A percentile compares a stretch with the other conserved stretches of the same genome.
phyloP scores from a whole-genome alignment of 35 echinoderm and acorn worm genomes.

The Lytechinus pictus region DNA sequence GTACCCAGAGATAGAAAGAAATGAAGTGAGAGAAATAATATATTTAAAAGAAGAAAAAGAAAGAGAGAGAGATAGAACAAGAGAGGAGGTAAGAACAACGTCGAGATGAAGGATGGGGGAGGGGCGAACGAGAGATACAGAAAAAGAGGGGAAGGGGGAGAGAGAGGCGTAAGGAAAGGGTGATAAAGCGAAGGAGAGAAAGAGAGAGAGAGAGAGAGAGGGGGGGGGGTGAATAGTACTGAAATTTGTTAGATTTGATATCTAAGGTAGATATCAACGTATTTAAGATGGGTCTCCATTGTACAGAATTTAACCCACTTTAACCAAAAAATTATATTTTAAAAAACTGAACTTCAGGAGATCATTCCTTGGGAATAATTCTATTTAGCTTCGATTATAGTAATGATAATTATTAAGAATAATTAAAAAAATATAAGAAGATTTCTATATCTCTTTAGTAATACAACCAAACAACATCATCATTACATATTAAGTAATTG shows the following conservation, averaged over 20 bases:
- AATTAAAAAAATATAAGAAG: no score
- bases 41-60: neutral
- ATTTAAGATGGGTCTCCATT: neutral
- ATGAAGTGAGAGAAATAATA: neutral
- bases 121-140: neutral
- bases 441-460: no score
- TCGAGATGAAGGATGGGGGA: no score
- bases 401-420: no score
- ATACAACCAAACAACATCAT: no score
- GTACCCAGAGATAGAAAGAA: no score
- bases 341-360: no score
- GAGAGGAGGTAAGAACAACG: neutral
- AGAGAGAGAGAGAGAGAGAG: neutral
- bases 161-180: neutral
- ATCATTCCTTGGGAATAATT: no score
- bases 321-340: no score
- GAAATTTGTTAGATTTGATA: neutral
- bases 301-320: no score
- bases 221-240: neutral
- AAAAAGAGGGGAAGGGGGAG: neutral
- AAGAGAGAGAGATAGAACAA: neutral
- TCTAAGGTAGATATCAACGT: neutral
- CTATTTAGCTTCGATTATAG: no score
- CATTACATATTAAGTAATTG: no score
- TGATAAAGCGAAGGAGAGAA: neutral